phyloP scores from a whole-genome alignment of 2,888 invertebrate genomes.

The Strigamia maritima region DNA sequence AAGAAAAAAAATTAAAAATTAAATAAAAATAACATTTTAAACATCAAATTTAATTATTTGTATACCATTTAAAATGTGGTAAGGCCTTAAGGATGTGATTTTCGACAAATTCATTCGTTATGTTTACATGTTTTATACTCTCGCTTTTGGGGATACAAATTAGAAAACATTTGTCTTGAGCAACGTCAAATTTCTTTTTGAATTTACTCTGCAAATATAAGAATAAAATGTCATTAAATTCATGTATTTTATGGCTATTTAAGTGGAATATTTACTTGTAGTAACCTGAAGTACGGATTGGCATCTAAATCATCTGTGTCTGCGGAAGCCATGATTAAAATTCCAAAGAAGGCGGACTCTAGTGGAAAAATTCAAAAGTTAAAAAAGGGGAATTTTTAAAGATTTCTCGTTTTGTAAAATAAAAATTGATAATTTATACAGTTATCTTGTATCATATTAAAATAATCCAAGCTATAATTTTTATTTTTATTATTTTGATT shows the following conservation, averaged over 20 bases:
- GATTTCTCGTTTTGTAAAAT: no score
- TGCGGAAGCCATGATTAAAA: not conserved
- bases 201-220: not conserved
- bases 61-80: constrained; percentile 21
- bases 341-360: no score
- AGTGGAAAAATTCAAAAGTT: no score
- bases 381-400: no score
- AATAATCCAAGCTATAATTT: no score
- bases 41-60: not conserved
- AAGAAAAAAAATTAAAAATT: not conserved
- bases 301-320: not conserved
- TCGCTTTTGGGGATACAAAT: constrained; percentile 18
- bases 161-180: constrained; percentile 7
- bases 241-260: not conserved
- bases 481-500: no score
- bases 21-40: not conserved
- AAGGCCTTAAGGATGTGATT: not conserved
- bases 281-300: not conserved
- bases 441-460: no score
- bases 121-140: not conserved
- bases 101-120: constrained; percentile 21
- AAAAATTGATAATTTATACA: no score
- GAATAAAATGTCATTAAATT: not conserved
- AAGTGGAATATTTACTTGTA: not conserved
- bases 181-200: constrained; percentile 22